Conservation (phyloP, 1,140 invertebrate genomes). For the Araneus ventricosus region DNA sequence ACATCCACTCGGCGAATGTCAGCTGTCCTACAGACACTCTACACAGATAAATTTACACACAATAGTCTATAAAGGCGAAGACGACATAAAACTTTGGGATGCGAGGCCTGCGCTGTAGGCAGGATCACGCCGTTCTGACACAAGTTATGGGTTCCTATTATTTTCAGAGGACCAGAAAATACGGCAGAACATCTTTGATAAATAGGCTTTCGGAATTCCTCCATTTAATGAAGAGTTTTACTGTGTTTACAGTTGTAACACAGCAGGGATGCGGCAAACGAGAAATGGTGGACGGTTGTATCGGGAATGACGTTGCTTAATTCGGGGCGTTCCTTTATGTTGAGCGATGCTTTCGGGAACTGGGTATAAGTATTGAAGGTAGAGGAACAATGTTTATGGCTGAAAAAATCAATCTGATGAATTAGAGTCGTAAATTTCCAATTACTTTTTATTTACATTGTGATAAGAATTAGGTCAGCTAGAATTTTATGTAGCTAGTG, state of each 20-base stretch:
- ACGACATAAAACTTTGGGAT: conserved; percentile 26
- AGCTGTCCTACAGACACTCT: neutral
- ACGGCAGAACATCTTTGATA: conserved; percentile 33
- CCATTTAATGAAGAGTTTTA: neutral
- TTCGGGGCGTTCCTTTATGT: too few species aligned
- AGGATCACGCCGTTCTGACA: conserved; percentile 36
- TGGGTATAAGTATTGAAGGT: too few species aligned
- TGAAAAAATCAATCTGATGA: too few species aligned
- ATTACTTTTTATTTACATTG: too few species aligned
- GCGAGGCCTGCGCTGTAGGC: neutral
- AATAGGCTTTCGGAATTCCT: conserved; percentile 23
- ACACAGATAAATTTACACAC: conserved; percentile 63
- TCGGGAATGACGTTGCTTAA: too few species aligned
- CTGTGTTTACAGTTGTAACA: conserved; percentile 34
- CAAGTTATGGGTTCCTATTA: conserved; percentile 56
- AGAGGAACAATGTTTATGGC: too few species aligned
- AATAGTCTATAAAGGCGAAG: conserved; percentile 45
- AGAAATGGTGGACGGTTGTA: too few species aligned
- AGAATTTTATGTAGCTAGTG: too few species aligned
- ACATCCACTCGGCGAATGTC: conserved; percentile 39
- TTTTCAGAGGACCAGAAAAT: neutral
- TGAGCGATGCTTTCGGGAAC: too few species aligned
- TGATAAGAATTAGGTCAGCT: too few species aligned
- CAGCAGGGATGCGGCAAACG: neutral
- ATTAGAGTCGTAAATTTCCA: too few species aligned